These are phyloP conservation scores for Bergia puertoricense DNA, from an alignment of 92 coral and sea anemone species.

Conservation along the genomic window DNA sequence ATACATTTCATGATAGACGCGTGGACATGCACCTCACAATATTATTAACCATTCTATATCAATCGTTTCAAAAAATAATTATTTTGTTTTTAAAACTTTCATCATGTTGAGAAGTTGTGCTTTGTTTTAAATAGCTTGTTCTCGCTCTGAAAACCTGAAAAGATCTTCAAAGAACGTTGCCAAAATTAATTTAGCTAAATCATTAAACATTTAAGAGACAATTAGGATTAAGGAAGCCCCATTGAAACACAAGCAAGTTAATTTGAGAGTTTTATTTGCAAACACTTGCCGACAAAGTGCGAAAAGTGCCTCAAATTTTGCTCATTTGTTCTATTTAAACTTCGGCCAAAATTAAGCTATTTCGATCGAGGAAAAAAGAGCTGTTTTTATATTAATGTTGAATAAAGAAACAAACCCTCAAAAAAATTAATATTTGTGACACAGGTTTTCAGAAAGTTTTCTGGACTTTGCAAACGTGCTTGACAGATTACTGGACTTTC, in stretches of 20 bases:
- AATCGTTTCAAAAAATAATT: conserved; percentile 27
- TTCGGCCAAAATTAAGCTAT: not conserved
- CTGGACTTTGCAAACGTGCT: not conserved
- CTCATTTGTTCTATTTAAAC: conserved; percentile 6
- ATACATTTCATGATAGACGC: conserved; percentile 31
- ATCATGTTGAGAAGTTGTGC: conserved; percentile 1
- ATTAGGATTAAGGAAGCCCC: conserved; percentile 42
- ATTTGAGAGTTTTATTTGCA: conserved; percentile 43
- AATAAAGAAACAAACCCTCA: not conserved
- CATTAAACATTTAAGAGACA: conserved; percentile 49
- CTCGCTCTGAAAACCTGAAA: conserved; percentile 3
- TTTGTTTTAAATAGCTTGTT: conserved; percentile 21
- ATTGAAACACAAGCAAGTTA: conserved; percentile 42
- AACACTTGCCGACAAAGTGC: conserved; percentile 41
- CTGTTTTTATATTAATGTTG: not conserved
- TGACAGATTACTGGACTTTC: not conserved
- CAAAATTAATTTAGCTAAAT: conserved; percentile 39
- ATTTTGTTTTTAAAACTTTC: conserved; percentile 28
- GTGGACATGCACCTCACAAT: not conserved
- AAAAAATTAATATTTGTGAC: not conserved
- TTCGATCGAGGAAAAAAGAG: not conserved
- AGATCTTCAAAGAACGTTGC: conserved; percentile 35
- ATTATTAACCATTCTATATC: not conserved
- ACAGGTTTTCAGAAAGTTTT: not conserved
- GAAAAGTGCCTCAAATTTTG: not conserved